These are phyloP conservation scores for Carassius carassius DNA, from an alignment of 2,113 vertebrate species.

Conservation along the genomic window DNA sequence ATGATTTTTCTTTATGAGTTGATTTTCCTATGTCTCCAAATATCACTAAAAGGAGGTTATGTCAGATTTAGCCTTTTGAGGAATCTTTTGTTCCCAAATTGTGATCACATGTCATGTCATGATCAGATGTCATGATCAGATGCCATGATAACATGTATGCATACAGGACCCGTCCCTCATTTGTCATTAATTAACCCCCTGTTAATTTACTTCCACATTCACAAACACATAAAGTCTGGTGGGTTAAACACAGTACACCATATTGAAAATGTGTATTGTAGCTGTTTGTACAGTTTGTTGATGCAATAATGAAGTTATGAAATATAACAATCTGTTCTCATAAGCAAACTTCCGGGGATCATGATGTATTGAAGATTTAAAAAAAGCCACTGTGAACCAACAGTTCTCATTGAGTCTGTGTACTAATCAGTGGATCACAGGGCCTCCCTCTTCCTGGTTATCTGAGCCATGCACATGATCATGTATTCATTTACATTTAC, in stretches of 20 bases:
- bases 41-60: too few species aligned
- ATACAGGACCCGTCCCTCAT: neutral
- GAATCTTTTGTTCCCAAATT: neutral
- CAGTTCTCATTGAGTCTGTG: neutral
- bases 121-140: neutral
- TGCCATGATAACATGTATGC: too few species aligned
- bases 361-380: constrained; percentile 28
- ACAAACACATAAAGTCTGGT: neutral
- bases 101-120: neutral
- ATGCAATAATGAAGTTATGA: neutral
- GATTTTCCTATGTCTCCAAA: too few species aligned
- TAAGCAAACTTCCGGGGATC: neutral
- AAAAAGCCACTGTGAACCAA: neutral
- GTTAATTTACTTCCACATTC: constrained; percentile 7
- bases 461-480: constrained; percentile 55
- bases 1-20: too few species aligned
- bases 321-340: constrained; percentile 1
- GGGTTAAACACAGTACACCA: neutral
- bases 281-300: neutral
- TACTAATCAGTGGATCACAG: constrained; percentile 62
- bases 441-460: constrained; percentile 47
- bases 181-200: neutral
- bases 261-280: neutral
- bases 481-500: neutral
- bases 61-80: neutral